A percentile compares a stretch with the other conserved stretches of the same genome.
Evolutionary conservation across 2,113 vertebrate genomes (phyloP).

Genomic region (Solea solea): DNA sequence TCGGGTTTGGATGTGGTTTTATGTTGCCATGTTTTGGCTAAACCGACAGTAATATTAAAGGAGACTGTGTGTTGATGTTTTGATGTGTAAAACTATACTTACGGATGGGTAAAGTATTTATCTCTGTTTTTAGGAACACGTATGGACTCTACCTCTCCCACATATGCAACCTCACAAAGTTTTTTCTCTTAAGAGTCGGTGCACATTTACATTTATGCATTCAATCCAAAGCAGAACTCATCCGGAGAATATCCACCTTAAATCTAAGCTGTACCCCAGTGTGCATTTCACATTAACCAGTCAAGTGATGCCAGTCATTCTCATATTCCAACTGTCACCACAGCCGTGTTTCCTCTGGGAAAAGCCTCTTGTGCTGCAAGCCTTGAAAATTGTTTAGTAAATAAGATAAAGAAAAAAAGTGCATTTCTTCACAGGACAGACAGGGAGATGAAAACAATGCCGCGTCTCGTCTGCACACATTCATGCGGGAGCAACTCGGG

Average conservation of each 20-base stretch:
- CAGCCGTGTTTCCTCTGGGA: slow-evolving; percentile 35
- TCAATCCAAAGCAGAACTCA: slow-evolving; percentile 18
- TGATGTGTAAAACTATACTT: too few species aligned
- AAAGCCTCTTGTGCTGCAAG: slow-evolving; percentile 44
- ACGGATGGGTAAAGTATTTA: too few species aligned
- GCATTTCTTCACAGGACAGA: slow-evolving; percentile 47
- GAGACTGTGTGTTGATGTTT: background rate
- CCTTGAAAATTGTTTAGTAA: slow-evolving; percentile 63
- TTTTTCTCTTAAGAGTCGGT: slow-evolving; percentile 30
- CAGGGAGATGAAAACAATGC: slow-evolving; percentile 37
- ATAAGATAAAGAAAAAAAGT: slow-evolving; percentile 52
- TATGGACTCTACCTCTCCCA: background rate
- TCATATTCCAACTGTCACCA: slow-evolving; percentile 60
- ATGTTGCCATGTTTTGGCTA: background rate
- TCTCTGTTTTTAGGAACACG: too few species aligned
- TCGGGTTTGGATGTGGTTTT: background rate
- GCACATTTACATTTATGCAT: slow-evolving; percentile 28
- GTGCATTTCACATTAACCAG: slow-evolving; percentile 54
- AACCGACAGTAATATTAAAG: background rate
- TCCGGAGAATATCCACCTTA: slow-evolving; percentile 45
- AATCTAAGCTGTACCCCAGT: slow-evolving; percentile 10
- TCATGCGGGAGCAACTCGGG: slow-evolving; percentile 33
- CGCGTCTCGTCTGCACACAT: slow-evolving; percentile 46
- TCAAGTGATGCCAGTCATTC: slow-evolving; percentile 63
- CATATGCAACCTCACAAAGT: background rate